phyloP scores from a whole-genome alignment of 1,140 invertebrate species.

The Magallana angulata region DNA sequence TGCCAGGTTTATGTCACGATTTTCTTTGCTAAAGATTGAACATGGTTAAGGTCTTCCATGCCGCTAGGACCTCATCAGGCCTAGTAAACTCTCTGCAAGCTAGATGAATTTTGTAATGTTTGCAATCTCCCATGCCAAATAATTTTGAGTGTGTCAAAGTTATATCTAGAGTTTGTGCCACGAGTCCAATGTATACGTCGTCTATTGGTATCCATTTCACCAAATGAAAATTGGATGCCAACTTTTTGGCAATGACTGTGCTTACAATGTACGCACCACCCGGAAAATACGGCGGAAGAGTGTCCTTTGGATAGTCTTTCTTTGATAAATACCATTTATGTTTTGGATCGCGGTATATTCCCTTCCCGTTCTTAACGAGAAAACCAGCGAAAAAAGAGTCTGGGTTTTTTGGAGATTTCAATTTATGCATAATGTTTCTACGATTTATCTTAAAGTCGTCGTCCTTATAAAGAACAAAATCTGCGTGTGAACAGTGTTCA shows the following conservation, averaged over 20 bases:
- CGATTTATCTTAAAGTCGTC: slow-evolving; percentile 81
- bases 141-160: neutral
- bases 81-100: neutral
- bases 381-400: neutral
- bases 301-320: neutral
- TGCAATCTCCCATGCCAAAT: neutral
- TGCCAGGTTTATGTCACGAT: too few relatives aligned
- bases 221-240: neutral
- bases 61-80: neutral
- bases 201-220: neutral
- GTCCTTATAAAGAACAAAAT: slow-evolving; percentile 78
- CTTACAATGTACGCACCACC: neutral
- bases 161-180: neutral
- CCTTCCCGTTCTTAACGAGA: neutral
- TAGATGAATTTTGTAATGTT: neutral
- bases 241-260: neutral
- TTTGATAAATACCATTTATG: neutral
- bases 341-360: neutral
- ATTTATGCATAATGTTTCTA: neutral
- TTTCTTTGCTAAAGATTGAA: too few relatives aligned
- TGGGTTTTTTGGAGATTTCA: neutral
- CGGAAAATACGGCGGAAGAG: neutral
- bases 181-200: neutral
- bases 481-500: slow-evolving; percentile 81
- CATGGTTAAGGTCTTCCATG: neutral